A percentile compares a stretch with the other conserved stretches of the same genome.
Evolutionary conservation across 2,113 vertebrate genomes (phyloP).

Genomic region (Helogale parvula): DNA sequence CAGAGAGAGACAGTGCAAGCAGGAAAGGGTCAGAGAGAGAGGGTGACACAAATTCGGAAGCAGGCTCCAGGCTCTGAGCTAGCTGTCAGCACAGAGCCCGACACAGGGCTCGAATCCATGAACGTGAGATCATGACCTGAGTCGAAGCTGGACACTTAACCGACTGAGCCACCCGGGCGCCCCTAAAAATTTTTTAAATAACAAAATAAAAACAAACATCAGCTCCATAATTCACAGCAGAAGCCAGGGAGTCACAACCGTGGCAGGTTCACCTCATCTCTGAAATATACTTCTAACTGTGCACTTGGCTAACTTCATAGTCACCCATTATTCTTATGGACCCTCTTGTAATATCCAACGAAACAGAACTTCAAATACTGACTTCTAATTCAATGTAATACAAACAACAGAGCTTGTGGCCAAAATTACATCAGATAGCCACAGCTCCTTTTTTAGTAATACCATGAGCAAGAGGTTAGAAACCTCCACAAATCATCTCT

Average conservation of each 20-base stretch:
- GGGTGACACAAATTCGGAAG: too few relatives aligned
- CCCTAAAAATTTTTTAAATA: too few relatives aligned
- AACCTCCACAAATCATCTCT: neutral
- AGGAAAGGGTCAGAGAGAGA: too few relatives aligned
- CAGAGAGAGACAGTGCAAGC: too few relatives aligned
- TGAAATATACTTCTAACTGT: constrained; percentile 19
- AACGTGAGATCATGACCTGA: too few relatives aligned
- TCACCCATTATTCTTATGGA: neutral
- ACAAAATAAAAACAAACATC: neutral
- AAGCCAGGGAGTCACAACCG: neutral
- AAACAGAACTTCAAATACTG: constrained; percentile 20
- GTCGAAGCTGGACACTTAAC: too few relatives aligned
- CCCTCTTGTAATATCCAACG: neutral
- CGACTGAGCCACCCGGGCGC: too few relatives aligned
- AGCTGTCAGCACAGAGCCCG: too few relatives aligned
- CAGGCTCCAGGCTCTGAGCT: too few relatives aligned
- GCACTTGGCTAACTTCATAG: neutral
- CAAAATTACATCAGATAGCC: neutral
- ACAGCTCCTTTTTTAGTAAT: neutral
- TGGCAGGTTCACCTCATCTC: neutral
- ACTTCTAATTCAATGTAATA: neutral
- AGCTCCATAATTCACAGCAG: constrained; percentile 14
- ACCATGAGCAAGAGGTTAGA: neutral
- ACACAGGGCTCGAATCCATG: too few relatives aligned
- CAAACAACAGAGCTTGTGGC: neutral